These are phyloP conservation scores for Hydractinia symbiolongicarpus DNA, from an alignment of 30 jellyfish, hydroid and myxozoan species.

Conservation along the genomic window DNA sequence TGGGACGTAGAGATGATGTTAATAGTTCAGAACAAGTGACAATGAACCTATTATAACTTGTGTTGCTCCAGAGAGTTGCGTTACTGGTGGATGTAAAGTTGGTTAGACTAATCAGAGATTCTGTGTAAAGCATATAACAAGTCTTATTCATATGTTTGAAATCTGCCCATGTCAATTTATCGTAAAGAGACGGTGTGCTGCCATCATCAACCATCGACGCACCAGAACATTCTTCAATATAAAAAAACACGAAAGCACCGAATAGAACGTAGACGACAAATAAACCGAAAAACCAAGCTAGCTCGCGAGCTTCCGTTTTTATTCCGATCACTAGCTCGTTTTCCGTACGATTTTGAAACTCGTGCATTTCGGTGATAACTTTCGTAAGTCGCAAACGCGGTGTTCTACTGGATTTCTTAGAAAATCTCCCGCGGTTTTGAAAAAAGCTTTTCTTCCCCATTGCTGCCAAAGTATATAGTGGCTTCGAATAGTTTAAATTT, in stretches of 20 bases:
- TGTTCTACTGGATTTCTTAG: neutral
- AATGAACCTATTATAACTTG: too few species aligned
- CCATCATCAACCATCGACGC: neutral
- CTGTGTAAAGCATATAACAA: too few species aligned
- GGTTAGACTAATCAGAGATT: neutral
- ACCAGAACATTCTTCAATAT: slow-evolving; percentile 21
- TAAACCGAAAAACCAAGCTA: neutral
- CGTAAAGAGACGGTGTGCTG: neutral
- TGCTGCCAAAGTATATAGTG: too few species aligned
- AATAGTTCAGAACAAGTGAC: neutral
- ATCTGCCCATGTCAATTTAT: neutral
- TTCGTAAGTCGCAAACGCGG: slow-evolving; percentile 5
- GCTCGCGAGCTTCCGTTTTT: neutral
- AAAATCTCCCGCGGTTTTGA: too few species aligned
- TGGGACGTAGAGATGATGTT: neutral
- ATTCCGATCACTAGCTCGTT: slow-evolving; percentile 6
- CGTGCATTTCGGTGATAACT: slow-evolving; percentile 7
- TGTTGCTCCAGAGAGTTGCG: neutral
- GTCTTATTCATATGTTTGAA: too few species aligned
- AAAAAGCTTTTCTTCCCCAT: too few species aligned
- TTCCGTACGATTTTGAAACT: neutral
- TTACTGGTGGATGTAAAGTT: neutral
- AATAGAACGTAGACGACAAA: slow-evolving; percentile 7
- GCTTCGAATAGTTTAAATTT: too few species aligned
- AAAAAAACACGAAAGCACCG: slow-evolving; percentile 10